Conservation (phyloP, 2,888 invertebrate genomes). For the Volucella inflata region DNA sequence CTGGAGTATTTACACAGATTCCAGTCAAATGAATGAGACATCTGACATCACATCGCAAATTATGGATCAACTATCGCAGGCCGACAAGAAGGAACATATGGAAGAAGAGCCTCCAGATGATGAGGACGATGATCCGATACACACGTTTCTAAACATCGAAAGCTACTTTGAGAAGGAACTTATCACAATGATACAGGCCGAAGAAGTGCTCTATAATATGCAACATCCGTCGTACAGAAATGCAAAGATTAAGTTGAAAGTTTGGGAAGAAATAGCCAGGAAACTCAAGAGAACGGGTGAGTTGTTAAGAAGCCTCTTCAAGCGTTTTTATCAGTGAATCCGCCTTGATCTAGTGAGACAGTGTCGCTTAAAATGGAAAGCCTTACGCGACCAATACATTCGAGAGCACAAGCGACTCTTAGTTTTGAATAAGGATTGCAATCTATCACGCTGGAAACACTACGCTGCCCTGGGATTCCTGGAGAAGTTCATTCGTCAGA, state of each 20-base stretch:
- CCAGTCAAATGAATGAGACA: slow-evolving; percentile 11
- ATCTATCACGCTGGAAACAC: slow-evolving; percentile 81
- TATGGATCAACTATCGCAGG: slow-evolving; percentile 30
- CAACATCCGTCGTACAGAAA: slow-evolving; percentile 81
- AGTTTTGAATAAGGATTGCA: slow-evolving; percentile 77
- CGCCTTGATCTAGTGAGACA: slow-evolving; percentile 78
- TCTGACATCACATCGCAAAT: slow-evolving; percentile 32
- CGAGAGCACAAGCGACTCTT: slow-evolving; percentile 82
- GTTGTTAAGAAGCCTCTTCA: not conserved
- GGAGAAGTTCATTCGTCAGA: slow-evolving; percentile 81
- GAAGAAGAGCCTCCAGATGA: slow-evolving; percentile 45
- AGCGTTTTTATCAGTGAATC: not conserved
- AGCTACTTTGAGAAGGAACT: slow-evolving; percentile 82
- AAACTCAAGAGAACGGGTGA: slow-evolving; percentile 81
- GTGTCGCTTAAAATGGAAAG: slow-evolving; percentile 82
- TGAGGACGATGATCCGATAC: slow-evolving; percentile 82
- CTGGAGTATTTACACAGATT: slow-evolving; percentile 48
- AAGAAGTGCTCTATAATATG: slow-evolving; percentile 80
- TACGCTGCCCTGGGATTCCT: slow-evolving; percentile 81
- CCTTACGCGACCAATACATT: slow-evolving; percentile 81
- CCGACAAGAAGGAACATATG: not conserved
- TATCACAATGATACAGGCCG: slow-evolving; percentile 80
- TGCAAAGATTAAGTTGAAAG: slow-evolving; percentile 80
- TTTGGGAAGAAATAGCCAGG: slow-evolving; percentile 82
- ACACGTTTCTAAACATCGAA: slow-evolving; percentile 82